Evolutionary conservation across 2,888 invertebrate genomes (phyloP).

Genomic region (Parapristionchus giblindavisi): DNA sequence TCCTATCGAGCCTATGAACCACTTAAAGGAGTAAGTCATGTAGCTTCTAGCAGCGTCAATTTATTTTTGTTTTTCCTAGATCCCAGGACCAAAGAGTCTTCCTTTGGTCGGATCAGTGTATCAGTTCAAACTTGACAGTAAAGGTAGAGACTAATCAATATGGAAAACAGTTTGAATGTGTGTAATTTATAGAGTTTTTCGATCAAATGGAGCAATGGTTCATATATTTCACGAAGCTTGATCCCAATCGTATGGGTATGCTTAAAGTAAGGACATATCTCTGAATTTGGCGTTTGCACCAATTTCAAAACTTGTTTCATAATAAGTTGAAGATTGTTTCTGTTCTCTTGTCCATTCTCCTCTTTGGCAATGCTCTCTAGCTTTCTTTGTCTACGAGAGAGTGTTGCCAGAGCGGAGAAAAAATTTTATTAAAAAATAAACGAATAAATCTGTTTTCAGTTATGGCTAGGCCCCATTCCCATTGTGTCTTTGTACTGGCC

Average conservation of each 20-base stretch:
- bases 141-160: constrained; percentile 12
- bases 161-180: not conserved
- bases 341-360: not conserved
- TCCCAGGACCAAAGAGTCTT: constrained; percentile 12
- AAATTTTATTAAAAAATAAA: no score
- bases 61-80: not conserved
- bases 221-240: not conserved
- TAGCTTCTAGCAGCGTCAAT: not conserved
- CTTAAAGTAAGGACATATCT: not conserved
- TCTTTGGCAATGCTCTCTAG: not conserved
- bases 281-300: not conserved
- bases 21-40: not conserved
- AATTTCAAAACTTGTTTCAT: constrained; percentile 38
- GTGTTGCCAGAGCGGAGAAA: constrained; percentile 39
- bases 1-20: constrained; percentile 4
- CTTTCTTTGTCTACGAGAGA: not conserved
- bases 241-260: constrained; percentile 24
- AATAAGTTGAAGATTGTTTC: constrained; percentile 32
- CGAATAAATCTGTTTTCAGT: constrained; percentile 11
- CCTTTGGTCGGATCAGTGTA: constrained; percentile 42
- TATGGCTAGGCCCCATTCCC: constrained; percentile 57
- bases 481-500: constrained; percentile 44
- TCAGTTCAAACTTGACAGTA: constrained; percentile 42
- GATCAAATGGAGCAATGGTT: constrained; percentile 29
- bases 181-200: constrained; percentile 28